Conservation (phyloP, 2,888 invertebrate genomes). For the Nyleta sp. region DNA sequence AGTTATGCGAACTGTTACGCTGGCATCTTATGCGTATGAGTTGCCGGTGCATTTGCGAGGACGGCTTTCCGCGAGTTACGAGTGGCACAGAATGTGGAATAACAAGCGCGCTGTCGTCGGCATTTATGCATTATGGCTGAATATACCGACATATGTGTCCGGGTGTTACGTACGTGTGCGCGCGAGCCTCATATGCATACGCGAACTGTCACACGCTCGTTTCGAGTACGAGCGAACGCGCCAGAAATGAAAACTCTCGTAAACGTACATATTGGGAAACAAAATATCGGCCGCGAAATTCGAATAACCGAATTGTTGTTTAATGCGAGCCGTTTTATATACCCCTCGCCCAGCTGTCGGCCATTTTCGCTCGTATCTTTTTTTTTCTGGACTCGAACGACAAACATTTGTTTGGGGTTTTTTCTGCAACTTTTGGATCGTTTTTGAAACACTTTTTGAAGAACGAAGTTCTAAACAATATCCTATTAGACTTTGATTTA, state of each 20-base stretch:
- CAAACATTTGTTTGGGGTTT: too few species aligned
- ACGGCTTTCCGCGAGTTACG: conserved; percentile 63
- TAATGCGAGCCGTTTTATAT: conserved; percentile 24
- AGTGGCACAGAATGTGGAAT: conserved; percentile 65
- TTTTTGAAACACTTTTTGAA: too few species aligned
- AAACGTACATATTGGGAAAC: conserved; percentile 52
- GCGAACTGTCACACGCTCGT: conserved; percentile 57
- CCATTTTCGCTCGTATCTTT: too few species aligned
- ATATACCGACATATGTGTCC: conserved; percentile 61
- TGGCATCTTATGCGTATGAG: conserved; percentile 62
- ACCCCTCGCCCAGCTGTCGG: too few species aligned
- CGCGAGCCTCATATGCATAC: conserved; percentile 54
- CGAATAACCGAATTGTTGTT: conserved; percentile 29
- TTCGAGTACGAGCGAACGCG: conserved; percentile 51
- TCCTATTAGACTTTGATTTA: too few species aligned
- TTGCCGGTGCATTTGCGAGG: conserved; percentile 61
- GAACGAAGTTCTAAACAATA: too few species aligned
- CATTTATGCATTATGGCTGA: conserved; percentile 66
- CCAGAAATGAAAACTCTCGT: conserved; percentile 64
- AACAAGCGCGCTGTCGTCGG: conserved; percentile 65
- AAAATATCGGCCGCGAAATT: conserved; percentile 53
- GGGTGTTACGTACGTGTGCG: conserved; percentile 12
- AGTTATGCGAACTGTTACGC: conserved; percentile 60
- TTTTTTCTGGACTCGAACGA: too few species aligned
- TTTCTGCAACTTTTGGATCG: too few species aligned